Conservation (phyloP, 2,113 vertebrate species). For the Pseudorhombus dupliciocellatus region DNA sequence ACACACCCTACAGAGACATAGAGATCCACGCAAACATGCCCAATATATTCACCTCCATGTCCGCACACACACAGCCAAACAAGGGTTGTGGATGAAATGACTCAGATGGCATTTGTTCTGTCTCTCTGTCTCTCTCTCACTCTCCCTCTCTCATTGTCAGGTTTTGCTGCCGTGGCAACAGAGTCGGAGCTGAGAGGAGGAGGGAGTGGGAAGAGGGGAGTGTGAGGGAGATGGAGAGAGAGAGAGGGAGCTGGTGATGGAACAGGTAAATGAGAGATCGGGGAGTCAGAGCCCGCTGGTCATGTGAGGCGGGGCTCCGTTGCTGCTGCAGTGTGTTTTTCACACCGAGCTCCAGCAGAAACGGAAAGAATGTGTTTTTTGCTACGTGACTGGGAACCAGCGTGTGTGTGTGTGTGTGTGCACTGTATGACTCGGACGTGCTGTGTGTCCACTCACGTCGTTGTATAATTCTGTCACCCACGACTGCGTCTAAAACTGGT, state of each 20-base stretch:
- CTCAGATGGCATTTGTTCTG: constrained; percentile 79
- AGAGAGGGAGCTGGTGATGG: constrained; percentile 51
- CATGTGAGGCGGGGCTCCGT: constrained; percentile 44
- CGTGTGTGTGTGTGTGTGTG: constrained; percentile 26
- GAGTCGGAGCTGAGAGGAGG: constrained; percentile 61
- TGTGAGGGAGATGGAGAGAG: constrained; percentile 18
- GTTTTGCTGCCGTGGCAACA: constrained; percentile 82
- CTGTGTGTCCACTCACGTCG: constrained; percentile 49
- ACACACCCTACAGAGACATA: constrained; percentile 33
- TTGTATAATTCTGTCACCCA: constrained; percentile 56
- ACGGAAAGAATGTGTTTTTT: constrained; percentile 42
- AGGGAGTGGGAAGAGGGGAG: constrained; percentile 39
- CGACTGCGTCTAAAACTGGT: constrained; percentile 46
- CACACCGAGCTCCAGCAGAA: constrained; percentile 17
- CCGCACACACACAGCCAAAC: constrained; percentile 26
- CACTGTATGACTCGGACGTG: constrained; percentile 35
- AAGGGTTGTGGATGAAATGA: constrained; percentile 75
- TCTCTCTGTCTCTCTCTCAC: constrained; percentile 45
- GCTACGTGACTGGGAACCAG: constrained; percentile 38
- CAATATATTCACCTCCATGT: constrained; percentile 34
- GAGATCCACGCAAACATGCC: constrained; percentile 48
- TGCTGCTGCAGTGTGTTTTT: constrained; percentile 48
- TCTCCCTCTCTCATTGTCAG: constrained; percentile 62
- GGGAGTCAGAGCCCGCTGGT: constrained; percentile 65
- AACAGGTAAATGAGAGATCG: constrained; percentile 71